A percentile compares a stretch with the other conserved stretches of the same genome.
phyloP scores from a whole-genome alignment of 2,797 vertebrate species.

The Gouania willdenowi region DNA sequence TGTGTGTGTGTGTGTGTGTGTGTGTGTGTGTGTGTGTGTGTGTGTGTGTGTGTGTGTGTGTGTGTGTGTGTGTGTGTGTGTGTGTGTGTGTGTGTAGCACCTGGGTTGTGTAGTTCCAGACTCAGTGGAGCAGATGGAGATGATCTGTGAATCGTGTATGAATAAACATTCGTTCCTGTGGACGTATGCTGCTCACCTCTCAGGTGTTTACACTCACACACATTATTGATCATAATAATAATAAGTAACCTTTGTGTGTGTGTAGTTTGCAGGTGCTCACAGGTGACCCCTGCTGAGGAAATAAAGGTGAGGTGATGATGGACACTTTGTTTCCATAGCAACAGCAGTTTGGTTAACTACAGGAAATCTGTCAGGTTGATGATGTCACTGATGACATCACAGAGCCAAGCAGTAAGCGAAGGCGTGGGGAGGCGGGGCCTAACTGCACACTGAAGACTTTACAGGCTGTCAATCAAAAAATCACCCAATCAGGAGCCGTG shows the following conservation, averaged over 20 bases:
- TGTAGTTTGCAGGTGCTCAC: no score
- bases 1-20: not conserved
- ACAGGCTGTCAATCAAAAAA: constrained; percentile 48
- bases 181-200: constrained; percentile 80
- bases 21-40: not conserved
- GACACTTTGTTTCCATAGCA: no score
- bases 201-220: constrained; percentile 67
- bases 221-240: no score
- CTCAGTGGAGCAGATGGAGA: constrained; percentile 89
- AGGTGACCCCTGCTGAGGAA: no score
- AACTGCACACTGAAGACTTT: constrained; percentile 79
- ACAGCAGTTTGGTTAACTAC: not conserved
- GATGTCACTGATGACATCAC: constrained; percentile 23
- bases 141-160: constrained; percentile 96
- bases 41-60: not conserved
- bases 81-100: constrained; percentile 70
- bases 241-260: no score
- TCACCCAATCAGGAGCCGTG: constrained; percentile 75
- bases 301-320: no score
- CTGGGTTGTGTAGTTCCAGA: constrained; percentile 86
- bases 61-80: not conserved
- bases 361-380: constrained; percentile 26
- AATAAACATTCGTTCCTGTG: constrained; percentile 83
- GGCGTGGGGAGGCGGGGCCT: constrained; percentile 42
- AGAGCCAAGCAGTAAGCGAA: constrained; percentile 55